Conservation (phyloP, 37 sponge, comb jelly and placozoan species). For the Eunapius fragilis region DNA sequence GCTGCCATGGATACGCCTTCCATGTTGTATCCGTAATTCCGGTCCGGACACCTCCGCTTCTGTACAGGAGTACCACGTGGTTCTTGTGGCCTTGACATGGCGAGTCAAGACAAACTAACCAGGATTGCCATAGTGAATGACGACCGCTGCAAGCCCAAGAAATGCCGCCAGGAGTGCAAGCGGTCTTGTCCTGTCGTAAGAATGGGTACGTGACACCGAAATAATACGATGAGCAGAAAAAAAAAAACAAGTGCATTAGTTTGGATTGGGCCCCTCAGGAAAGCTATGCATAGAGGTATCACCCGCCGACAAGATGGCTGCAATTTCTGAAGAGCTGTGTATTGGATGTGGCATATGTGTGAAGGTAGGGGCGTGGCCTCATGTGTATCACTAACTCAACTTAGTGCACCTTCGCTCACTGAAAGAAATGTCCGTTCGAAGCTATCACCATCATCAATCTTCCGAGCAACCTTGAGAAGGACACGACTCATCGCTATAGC, state of each 20-base stretch:
- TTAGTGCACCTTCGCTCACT: not conserved
- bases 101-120: conserved; percentile 80
- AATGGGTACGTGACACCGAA: conserved; percentile 75
- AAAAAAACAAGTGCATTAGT: not conserved
- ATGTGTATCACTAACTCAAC: not conserved
- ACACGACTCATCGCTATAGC: conserved; percentile 96
- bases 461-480: conserved; percentile 94
- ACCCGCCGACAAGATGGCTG: conserved; percentile 90
- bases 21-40: conserved; percentile 10
- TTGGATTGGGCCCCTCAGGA: conserved; percentile 26
- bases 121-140: conserved; percentile 93
- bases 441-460: conserved; percentile 97
- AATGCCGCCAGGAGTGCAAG: conserved; percentile 96
- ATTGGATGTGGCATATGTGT: conserved; percentile 99
- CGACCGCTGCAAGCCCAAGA: conserved; percentile 97
- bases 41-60: not conserved
- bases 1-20: conserved; percentile 40
- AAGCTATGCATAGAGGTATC: conserved; percentile 93
- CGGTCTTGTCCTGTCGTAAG: conserved; percentile 94
- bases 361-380: conserved; percentile 64
- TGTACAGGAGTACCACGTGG: not conserved
- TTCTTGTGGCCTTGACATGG: conserved; percentile 18
- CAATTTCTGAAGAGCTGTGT: conserved; percentile 91
- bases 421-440: conserved; percentile 97
- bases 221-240: not conserved